Evolutionary conservation across 2,113 vertebrate species (phyloP).

Genomic region (Genyomyrus donnyi): DNA sequence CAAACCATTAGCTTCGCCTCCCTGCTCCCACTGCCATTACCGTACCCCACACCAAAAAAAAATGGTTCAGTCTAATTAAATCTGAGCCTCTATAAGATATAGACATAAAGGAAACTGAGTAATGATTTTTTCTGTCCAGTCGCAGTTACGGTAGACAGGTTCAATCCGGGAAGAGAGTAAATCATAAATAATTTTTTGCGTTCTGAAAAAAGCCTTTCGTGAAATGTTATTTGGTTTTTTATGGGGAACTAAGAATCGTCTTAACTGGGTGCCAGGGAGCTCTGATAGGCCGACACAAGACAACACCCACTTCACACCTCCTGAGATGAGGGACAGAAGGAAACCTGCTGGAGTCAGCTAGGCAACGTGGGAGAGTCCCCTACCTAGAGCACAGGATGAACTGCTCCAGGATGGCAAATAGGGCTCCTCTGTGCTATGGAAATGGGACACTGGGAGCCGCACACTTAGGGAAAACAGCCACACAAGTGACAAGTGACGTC

Average conservation of each 20-base stretch:
- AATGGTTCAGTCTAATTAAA: conserved; percentile 5
- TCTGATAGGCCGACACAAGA: neutral
- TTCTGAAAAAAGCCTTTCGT: conserved; percentile 19
- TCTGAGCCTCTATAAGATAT: neutral
- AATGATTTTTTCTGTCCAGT: conserved; percentile 9
- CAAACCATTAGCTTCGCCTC: neutral
- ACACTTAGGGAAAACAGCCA: neutral
- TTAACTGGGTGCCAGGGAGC: neutral
- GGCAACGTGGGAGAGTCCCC: neutral
- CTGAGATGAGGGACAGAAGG: neutral
- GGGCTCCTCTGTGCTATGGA: neutral
- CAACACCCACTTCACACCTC: neutral
- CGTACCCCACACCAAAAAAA: conserved; percentile 6
- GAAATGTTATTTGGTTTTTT: neutral
- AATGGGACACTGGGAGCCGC: neutral
- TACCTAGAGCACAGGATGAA: neutral
- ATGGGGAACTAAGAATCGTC: neutral
- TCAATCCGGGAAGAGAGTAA: neutral
- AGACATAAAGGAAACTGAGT: neutral
- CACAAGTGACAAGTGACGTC: neutral
- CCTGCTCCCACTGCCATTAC: neutral
- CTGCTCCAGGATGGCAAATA: neutral
- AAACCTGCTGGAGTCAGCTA: neutral
- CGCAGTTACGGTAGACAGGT: neutral
- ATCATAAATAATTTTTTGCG: conserved; percentile 30